phyloP scores from a whole-genome alignment of 2,888 invertebrate genomes.

The Conus canariensis region DNA sequence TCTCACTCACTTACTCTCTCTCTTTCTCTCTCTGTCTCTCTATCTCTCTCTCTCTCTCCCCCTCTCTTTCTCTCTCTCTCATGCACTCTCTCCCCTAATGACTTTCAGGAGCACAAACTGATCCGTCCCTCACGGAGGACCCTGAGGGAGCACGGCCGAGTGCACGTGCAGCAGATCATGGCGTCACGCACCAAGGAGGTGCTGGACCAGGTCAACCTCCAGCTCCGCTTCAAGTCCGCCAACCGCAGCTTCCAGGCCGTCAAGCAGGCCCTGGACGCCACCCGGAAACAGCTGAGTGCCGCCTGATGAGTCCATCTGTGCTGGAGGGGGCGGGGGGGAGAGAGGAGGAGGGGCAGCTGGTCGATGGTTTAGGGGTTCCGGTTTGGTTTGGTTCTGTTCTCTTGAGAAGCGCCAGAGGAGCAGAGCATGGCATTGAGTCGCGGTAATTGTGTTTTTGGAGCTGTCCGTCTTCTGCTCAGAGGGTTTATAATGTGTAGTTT shows the following conservation, averaged over 20 bases:
- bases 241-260: slow-evolving; percentile 63
- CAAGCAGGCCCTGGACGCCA: slow-evolving; percentile 56
- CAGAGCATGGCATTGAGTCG: too few species aligned
- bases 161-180: slow-evolving; percentile 58
- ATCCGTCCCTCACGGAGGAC: slow-evolving; percentile 60
- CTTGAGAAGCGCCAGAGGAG: too few species aligned
- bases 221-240: slow-evolving; percentile 65
- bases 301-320: background rate
- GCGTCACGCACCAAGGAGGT: slow-evolving; percentile 56
- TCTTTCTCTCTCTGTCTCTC: background rate
- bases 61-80: too few species aligned
- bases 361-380: too few species aligned
- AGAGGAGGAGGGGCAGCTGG: background rate
- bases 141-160: slow-evolving; percentile 48
- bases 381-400: too few species aligned
- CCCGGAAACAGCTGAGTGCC: slow-evolving; percentile 33
- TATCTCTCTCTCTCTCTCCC: too few species aligned
- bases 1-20: background rate
- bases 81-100: too few species aligned
- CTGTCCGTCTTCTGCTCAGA: too few species aligned
- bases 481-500: too few species aligned
- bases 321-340: background rate
- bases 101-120: slow-evolving; percentile 62
- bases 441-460: too few species aligned
- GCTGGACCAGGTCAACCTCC: slow-evolving; percentile 62